phyloP scores from a whole-genome alignment of 2,797 vertebrate species.

The Mycteria americana region DNA sequence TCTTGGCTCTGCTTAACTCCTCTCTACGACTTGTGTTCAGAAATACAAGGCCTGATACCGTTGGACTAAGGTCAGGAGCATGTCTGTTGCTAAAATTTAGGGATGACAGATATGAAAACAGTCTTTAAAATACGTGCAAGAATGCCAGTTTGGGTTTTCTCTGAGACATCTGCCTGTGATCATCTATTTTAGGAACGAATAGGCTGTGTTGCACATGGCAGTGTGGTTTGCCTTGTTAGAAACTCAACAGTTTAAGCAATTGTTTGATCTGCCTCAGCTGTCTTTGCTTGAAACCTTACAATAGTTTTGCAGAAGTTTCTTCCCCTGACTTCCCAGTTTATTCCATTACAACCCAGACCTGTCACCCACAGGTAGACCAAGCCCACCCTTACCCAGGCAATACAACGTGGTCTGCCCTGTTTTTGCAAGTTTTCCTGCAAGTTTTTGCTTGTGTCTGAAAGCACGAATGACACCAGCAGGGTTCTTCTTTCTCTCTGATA shows the following conservation, averaged over 20 bases:
- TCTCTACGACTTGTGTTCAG: neutral
- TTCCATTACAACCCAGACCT: neutral
- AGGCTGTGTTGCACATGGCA: neutral
- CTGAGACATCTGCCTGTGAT: neutral
- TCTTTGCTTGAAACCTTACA: neutral
- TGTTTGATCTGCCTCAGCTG: neutral
- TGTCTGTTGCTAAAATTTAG: neutral
- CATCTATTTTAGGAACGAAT: neutral
- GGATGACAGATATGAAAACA: neutral
- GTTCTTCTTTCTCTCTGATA: neutral
- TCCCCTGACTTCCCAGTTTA: neutral
- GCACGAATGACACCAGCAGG: neutral
- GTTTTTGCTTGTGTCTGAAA: neutral
- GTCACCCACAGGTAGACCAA: neutral
- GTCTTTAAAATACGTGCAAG: neutral
- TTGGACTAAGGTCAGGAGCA: neutral
- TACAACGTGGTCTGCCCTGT: accelerated
- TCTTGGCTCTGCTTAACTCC: neutral
- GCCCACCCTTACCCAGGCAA: neutral
- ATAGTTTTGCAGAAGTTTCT: neutral
- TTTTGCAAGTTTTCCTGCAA: too few relatives aligned
- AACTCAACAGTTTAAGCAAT: neutral
- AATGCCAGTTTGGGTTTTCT: neutral
- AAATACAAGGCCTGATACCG: neutral
- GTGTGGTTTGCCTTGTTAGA: neutral